Conservation (phyloP, 2,888 invertebrate species). For the Amblyteles armatorius region DNA sequence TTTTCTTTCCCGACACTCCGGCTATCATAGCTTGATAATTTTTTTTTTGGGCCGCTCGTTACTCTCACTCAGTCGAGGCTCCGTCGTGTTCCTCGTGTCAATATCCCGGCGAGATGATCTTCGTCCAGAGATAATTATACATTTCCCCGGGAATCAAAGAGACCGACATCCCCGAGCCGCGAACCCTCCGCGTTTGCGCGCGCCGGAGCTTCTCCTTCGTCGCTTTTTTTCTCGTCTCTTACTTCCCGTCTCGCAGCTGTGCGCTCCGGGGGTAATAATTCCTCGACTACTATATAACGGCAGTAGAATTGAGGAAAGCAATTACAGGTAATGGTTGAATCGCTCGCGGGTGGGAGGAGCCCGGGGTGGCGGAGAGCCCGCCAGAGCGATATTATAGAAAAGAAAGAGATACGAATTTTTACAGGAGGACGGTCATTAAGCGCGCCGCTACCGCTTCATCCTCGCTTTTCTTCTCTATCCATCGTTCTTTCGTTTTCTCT, state of each 20-base stretch:
- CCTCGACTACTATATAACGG: constrained; percentile 34
- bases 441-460: constrained; percentile 63
- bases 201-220: neutral
- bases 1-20: neutral
- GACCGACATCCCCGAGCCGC: neutral
- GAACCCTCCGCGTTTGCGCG: neutral
- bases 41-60: neutral
- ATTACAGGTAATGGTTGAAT: constrained; percentile 80
- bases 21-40: neutral
- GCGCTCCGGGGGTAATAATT: constrained; percentile 39
- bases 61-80: constrained; percentile 12
- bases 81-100: constrained; percentile 30
- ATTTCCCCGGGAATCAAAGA: constrained; percentile 54
- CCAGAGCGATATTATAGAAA: constrained; percentile 52
- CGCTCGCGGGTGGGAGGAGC: constrained; percentile 31
- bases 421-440: constrained; percentile 74
- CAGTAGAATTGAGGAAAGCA: constrained; percentile 79
- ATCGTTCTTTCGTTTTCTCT: constrained; percentile 25
- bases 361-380: constrained; percentile 34
- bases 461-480: constrained; percentile 45
- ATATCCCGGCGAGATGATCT: constrained; percentile 58
- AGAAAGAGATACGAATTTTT: constrained; percentile 65
- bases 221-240: constrained; percentile 22
- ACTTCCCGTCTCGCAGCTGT: constrained; percentile 22
- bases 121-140: constrained; percentile 66